These are phyloP conservation scores for Mantis religiosa DNA, from an alignment of 2,888 invertebrate species.

Conservation along the genomic window DNA sequence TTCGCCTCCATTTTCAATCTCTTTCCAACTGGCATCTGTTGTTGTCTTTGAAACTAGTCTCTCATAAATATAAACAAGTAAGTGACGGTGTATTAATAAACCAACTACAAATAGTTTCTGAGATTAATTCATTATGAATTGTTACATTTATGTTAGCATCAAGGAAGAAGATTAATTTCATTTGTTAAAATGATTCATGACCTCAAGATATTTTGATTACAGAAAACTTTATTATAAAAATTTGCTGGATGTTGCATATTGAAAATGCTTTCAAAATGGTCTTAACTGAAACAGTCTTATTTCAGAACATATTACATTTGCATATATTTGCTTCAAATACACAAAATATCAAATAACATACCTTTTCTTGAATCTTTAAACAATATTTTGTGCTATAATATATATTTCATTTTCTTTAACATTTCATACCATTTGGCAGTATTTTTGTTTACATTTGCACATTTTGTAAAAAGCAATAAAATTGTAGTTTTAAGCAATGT, in stretches of 20 bases:
- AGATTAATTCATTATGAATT: too few relatives aligned
- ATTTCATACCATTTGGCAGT: not conserved
- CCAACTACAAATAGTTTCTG: too few relatives aligned
- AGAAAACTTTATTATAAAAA: not conserved
- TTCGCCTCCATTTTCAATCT: too few relatives aligned
- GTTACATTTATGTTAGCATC: too few relatives aligned
- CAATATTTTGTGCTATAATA: not conserved
- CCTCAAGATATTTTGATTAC: not conserved
- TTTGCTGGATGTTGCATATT: not conserved
- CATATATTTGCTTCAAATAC: not conserved
- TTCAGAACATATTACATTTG: not conserved
- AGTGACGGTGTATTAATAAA: too few relatives aligned
- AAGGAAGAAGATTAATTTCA: too few relatives aligned
- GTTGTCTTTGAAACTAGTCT: too few relatives aligned
- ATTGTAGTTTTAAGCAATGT: too few relatives aligned
- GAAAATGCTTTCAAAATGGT: not conserved
- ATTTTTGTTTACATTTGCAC: not conserved
- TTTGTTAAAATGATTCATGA: too few relatives aligned
- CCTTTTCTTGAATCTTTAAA: not conserved
- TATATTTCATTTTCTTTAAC: not conserved
- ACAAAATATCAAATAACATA: not conserved
- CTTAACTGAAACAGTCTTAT: not conserved
- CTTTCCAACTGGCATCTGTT: too few relatives aligned
- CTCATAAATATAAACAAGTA: too few relatives aligned
- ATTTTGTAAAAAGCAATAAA: too few relatives aligned